Evolutionary conservation across 2,888 invertebrate genomes (phyloP).

Genomic region (Drosophila ochracea): DNA sequence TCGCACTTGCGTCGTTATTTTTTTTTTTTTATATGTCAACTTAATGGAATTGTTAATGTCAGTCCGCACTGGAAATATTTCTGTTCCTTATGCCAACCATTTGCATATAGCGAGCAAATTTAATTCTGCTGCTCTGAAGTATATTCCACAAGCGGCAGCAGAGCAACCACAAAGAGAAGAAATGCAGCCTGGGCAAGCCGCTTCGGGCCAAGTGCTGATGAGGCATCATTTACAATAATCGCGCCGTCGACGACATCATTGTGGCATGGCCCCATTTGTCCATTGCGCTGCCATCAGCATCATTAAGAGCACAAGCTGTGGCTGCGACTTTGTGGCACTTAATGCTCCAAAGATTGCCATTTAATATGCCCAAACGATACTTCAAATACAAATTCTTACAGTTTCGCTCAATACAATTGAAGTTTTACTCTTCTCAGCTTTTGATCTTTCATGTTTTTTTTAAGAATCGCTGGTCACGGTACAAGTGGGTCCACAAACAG

Average conservation of each 20-base stretch:
- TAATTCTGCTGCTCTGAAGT: conserved; percentile 39
- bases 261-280: conserved; percentile 16
- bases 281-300: conserved; percentile 31
- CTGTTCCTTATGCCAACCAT: conserved; percentile 17
- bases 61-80: conserved; percentile 15
- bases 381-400: background rate
- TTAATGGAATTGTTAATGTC: conserved; percentile 76
- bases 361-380: conserved; percentile 10
- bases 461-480: background rate
- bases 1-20: conserved; percentile 28
- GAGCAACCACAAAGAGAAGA: background rate
- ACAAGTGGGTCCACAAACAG: background rate
- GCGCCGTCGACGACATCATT: conserved; percentile 33
- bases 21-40: conserved; percentile 40
- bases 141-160: conserved; percentile 25
- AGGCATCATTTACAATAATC: conserved; percentile 74
- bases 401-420: background rate
- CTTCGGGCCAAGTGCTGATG: conserved; percentile 29
- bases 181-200: conserved; percentile 17
- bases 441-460: background rate
- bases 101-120: conserved; percentile 38
- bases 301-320: conserved; percentile 69
- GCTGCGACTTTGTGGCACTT: conserved; percentile 40
- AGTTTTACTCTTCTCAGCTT: background rate
- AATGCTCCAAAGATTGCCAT: conserved; percentile 12